Evolutionary conservation across 2,113 vertebrate species (phyloP).

Genomic region (Urocolius indicus): DNA sequence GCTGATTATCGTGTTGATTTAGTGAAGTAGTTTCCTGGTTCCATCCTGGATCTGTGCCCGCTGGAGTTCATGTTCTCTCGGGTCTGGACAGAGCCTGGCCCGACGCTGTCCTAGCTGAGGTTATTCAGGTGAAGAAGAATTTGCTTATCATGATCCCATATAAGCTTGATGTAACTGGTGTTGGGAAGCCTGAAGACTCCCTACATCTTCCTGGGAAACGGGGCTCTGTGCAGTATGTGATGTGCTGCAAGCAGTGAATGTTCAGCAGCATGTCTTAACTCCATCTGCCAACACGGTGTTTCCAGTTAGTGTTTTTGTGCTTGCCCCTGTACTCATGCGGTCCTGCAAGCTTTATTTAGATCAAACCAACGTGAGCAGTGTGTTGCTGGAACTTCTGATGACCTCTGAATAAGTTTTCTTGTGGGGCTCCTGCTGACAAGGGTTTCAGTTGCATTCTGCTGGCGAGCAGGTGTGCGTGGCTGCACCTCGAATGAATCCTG

Average conservation of each 20-base stretch:
- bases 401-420: background rate
- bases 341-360: background rate
- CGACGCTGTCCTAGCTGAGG: fast-evolving
- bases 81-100: background rate
- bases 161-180: background rate
- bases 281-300: background rate
- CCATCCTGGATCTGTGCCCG: fast-evolving
- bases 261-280: background rate
- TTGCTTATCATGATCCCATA: background rate
- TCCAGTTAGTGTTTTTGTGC: background rate
- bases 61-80: background rate
- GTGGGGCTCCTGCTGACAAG: background rate
- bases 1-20: background rate
- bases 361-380: background rate
- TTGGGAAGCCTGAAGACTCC: background rate
- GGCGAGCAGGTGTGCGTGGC: background rate
- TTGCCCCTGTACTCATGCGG: background rate
- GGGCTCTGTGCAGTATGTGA: fast-evolving
- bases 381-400: background rate
- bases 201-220: background rate
- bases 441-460: background rate
- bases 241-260: background rate
- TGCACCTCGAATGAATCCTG: background rate
- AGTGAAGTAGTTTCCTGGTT: background rate
- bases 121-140: background rate